phyloP scores from a whole-genome alignment of 2,888 invertebrate species.

The Junonia oenone region DNA sequence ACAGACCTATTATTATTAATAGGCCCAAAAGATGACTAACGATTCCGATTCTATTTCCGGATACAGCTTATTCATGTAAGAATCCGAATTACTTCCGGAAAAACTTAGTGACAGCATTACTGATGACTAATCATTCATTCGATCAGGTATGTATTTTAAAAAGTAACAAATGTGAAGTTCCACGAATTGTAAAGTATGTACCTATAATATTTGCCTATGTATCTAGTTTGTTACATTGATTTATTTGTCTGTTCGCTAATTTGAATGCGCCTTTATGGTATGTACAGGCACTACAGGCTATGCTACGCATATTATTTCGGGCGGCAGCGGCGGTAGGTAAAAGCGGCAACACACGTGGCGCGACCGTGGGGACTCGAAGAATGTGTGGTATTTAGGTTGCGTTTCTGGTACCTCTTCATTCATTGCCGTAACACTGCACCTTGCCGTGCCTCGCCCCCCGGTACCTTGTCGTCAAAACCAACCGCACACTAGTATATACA shows the following conservation, averaged over 20 bases:
- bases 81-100: constrained; percentile 20
- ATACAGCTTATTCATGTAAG: constrained; percentile 5
- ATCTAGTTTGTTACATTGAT: constrained; percentile 7
- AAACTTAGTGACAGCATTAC: constrained; percentile 11
- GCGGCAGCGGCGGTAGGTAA: constrained; percentile 62
- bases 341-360: constrained; percentile 66
- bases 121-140: constrained; percentile 15
- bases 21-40: constrained; percentile 24
- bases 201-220: no score
- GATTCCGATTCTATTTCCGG: constrained; percentile 5
- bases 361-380: constrained; percentile 59
- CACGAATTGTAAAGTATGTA: neutral
- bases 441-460: constrained; percentile 36
- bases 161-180: neutral
- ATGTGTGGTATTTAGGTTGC: constrained; percentile 77
- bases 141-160: neutral
- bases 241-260: constrained; percentile 22
- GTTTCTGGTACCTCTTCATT: constrained; percentile 76
- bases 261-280: constrained; percentile 25
- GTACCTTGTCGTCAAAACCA: constrained; percentile 28
- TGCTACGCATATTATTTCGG: constrained; percentile 34
- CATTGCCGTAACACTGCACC: constrained; percentile 73
- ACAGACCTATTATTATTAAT: no score
- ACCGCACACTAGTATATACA: constrained; percentile 34
- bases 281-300: constrained; percentile 21